phyloP scores from a whole-genome alignment of 2,888 invertebrate species.

The Coremacera marginata region DNA sequence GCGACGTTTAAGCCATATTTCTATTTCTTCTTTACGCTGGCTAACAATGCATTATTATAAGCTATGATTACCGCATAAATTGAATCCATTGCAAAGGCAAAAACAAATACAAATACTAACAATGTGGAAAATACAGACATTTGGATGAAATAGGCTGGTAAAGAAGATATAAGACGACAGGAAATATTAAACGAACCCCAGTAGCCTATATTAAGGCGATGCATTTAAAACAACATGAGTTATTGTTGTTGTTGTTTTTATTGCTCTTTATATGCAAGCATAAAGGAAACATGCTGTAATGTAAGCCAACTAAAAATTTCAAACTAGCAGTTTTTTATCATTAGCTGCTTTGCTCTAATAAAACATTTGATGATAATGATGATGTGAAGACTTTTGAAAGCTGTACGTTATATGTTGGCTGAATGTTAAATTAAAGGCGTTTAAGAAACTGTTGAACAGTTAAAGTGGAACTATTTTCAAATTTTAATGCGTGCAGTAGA shows the following conservation, averaged over 20 bases:
- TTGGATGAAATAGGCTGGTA: not conserved
- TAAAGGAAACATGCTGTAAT: too few relatives aligned
- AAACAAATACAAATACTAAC: not conserved
- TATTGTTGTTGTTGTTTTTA: not conserved
- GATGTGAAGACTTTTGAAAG: too few relatives aligned
- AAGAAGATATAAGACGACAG: not conserved
- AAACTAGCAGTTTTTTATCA: too few relatives aligned
- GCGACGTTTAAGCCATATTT: not conserved
- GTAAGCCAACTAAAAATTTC: too few relatives aligned
- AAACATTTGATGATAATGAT: too few relatives aligned
- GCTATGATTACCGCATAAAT: not conserved
- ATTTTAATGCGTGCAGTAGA: too few relatives aligned
- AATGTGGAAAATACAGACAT: not conserved
- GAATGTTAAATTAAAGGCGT: too few relatives aligned
- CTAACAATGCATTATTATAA: not conserved
- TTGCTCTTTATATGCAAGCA: too few relatives aligned
- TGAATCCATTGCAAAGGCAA: not conserved
- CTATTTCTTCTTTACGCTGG: not conserved
- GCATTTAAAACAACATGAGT: not conserved
- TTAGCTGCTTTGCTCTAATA: too few relatives aligned
- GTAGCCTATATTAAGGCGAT: slow-evolving; percentile 8
- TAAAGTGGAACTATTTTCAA: too few relatives aligned
- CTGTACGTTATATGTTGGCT: too few relatives aligned
- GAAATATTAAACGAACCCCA: slow-evolving; percentile 4
- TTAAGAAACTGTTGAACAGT: too few relatives aligned